Conservation (phyloP, 2,797 vertebrate species). For the Moxostoma hubbsi region DNA sequence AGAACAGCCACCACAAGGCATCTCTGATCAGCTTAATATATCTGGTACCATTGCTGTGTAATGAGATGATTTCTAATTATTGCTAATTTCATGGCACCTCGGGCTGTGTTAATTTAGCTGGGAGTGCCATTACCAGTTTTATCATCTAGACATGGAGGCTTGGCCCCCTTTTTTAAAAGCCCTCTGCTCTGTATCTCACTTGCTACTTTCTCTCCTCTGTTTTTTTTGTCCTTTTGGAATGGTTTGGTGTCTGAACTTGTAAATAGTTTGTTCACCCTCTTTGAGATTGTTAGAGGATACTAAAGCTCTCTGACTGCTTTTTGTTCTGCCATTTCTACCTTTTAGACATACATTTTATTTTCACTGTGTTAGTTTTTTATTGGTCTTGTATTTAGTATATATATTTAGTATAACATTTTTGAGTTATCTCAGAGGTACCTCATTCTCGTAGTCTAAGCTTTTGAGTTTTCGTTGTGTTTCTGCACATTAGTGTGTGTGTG, state of each 20-base stretch:
- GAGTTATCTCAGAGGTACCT: too few relatives aligned
- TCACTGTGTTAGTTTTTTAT: not conserved
- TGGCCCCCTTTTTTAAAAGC: constrained; percentile 6
- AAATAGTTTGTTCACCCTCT: not conserved
- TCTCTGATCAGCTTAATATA: constrained; percentile 63
- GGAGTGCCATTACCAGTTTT: constrained; percentile 40
- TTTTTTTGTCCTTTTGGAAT: not conserved
- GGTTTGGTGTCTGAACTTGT: not conserved
- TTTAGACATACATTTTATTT: too few relatives aligned
- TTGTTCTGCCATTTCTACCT: not conserved
- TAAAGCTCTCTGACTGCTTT: not conserved
- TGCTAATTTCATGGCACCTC: constrained; percentile 52
- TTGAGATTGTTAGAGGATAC: not conserved
- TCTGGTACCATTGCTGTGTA: constrained; percentile 57
- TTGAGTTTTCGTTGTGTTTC: too few relatives aligned
- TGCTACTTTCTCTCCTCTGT: constrained; percentile 1
- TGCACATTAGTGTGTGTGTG: not conserved
- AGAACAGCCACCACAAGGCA: constrained; percentile 48
- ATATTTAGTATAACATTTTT: not conserved
- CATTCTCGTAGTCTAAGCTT: too few relatives aligned
- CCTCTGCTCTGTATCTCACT: constrained; percentile 2
- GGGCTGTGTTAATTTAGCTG: constrained; percentile 32
- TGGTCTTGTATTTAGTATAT: not conserved
- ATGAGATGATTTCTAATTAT: constrained; percentile 70
- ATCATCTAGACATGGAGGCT: not conserved